These are phyloP conservation scores for Aptenodytes forsteri DNA, from an alignment of 2,113 vertebrate species.

Conservation along the genomic window DNA sequence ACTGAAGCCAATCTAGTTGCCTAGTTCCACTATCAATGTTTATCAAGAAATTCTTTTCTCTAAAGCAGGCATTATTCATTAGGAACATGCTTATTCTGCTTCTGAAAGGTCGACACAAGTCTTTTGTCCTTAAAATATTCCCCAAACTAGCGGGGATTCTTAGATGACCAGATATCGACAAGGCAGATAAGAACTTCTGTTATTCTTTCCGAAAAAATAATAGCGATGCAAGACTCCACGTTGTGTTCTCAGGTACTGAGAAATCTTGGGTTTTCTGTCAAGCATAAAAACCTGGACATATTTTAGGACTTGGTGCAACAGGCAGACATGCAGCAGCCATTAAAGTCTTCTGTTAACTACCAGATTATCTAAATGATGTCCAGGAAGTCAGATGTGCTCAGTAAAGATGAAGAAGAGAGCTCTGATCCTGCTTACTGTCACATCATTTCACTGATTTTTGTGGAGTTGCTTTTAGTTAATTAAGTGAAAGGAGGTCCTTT, in stretches of 20 bases:
- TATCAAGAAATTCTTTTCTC: not conserved
- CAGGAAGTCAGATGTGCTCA: not conserved
- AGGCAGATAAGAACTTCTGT: not conserved
- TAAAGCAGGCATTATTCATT: not conserved
- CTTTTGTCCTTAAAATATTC: not conserved
- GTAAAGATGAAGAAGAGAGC: not conserved
- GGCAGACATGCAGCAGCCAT: not conserved
- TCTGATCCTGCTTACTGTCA: not conserved
- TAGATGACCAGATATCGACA: not conserved
- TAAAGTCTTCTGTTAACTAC: not conserved
- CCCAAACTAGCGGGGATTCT: not conserved
- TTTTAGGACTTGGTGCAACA: not conserved
- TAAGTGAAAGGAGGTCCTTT: not conserved
- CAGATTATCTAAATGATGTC: not conserved
- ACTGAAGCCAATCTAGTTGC: not conserved
- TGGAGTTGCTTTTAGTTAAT: not conserved
- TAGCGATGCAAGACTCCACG: fast-evolving
- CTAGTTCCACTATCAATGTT: not conserved
- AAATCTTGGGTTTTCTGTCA: not conserved
- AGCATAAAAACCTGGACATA: not conserved
- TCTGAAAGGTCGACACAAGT: not conserved
- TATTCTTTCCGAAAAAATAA: not conserved
- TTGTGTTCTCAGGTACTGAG: not conserved
- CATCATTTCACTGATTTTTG: not conserved
- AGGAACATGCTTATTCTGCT: not conserved